Base-by-base conservation (phyloP, 2,888 invertebrate species). In the Phrixothrix hirtus region DNA sequence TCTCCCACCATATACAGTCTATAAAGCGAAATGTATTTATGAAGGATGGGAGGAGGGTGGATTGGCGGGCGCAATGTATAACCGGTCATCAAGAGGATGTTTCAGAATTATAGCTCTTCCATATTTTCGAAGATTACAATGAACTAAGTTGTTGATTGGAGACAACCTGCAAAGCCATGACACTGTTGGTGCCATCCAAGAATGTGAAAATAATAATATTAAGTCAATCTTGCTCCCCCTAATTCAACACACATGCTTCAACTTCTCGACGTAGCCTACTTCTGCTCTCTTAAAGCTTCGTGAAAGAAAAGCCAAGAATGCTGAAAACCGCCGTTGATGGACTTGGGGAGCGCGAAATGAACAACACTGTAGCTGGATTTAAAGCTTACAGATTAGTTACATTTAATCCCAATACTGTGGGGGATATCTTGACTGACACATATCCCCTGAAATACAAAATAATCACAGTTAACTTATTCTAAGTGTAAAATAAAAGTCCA, bases 101-200 rank as follows among this genome's bases (percentile, higher is more conserved):
- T 61, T 63, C 29, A 62, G 50, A 54, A 63, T 37, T 59, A 26
- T 51, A 10, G 39, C 59, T 21, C 31, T 72, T 17, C 60, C 62
- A 25, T 51, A 54, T 53, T 44, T 62, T 10, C 53, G 58, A 46
- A 57, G 60, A 41, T 41, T 57, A 37, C 32, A 27, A n/a, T 66
- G 65, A n/a, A 52, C 16, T 11, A 67, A 67, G 49, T 58, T 66
- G 14, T n/a, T 67, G 7, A 60, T 73, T 50, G 69, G 70, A 9
- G 63, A 72, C 51, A 71, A 69, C 51, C 42, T 70, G 37, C 26
- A 55, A 38, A 44, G 51, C 37, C 67, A 70, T 37, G 31, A 64
- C n/a, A 58, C 46, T 41, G 35, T 31, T 11, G 44, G 45, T n/a
- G 61, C 68, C 37, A 17, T 70, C 2, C 7, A 60, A 32, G 12